Evolutionary conservation across 2,113 vertebrate genomes (phyloP).

Genomic region (Pongo abelii): DNA sequence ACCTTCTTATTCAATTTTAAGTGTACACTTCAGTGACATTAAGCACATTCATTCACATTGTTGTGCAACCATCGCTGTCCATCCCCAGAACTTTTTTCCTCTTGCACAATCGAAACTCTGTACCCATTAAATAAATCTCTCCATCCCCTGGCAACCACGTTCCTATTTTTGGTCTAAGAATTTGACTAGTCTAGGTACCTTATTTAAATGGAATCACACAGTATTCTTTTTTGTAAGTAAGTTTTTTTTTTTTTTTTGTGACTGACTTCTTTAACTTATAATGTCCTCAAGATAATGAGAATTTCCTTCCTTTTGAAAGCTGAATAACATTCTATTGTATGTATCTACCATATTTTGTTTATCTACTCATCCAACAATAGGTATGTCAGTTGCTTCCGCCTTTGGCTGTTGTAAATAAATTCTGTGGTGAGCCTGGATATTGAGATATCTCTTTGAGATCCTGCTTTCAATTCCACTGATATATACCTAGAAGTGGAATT

Average conservation of each 20-base stretch:
- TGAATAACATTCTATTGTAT: not conserved
- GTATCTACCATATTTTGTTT: not conserved
- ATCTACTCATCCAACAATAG: not conserved
- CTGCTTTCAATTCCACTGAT: not conserved
- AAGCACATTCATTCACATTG: not conserved
- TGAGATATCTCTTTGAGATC: constrained; percentile 1
- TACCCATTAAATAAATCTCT: not conserved
- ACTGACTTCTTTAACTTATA: not conserved
- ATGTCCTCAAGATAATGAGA: not conserved
- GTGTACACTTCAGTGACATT: not conserved
- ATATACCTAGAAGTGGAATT: not conserved
- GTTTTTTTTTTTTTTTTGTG: not conserved
- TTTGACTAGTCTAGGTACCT: not conserved
- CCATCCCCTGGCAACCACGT: too few species aligned
- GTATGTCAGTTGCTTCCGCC: not conserved
- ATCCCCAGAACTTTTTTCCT: not conserved
- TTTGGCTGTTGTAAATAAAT: not conserved
- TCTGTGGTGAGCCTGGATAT: not conserved
- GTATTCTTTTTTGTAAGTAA: not conserved
- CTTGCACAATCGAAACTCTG: not conserved
- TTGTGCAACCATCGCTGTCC: not conserved
- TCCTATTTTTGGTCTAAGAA: not conserved
- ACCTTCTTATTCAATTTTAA: not conserved
- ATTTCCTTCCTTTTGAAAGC: not conserved
- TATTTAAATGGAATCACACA: not conserved